Evolutionary conservation across 2,797 vertebrate species (phyloP).

Genomic region (Syngnathus acus): DNA sequence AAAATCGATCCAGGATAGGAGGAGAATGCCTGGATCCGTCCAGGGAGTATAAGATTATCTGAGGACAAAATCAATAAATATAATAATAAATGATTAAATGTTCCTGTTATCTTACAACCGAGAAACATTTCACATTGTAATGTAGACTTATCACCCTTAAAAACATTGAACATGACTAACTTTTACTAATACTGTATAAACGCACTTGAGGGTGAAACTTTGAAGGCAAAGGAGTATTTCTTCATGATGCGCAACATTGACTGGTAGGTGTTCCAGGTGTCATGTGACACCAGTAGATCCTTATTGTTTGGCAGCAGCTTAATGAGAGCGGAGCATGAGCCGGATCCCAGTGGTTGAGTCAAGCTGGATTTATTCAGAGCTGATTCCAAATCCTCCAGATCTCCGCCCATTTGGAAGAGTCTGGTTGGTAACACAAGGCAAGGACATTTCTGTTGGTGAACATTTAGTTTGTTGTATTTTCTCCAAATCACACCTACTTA

Average conservation of each 20-base stretch:
- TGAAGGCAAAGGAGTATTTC: conserved; percentile 84
- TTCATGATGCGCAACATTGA: conserved; percentile 89
- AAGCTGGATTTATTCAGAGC: conserved; percentile 78
- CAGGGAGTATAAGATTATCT: conserved; percentile 66
- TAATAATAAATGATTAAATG: neutral
- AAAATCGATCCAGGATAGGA: conserved; percentile 91
- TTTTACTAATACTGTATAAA: neutral
- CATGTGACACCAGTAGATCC: conserved; percentile 88
- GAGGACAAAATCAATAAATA: conserved; percentile 8
- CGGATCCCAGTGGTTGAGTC: conserved; percentile 70
- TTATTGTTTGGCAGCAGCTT: conserved; percentile 80
- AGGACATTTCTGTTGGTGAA: neutral
- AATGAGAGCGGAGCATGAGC: conserved; percentile 90
- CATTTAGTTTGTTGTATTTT: neutral
- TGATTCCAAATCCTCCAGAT: conserved; percentile 85
- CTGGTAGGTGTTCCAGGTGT: conserved; percentile 88
- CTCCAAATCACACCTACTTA: conserved; percentile 53
- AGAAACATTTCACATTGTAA: neutral
- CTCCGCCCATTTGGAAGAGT: conserved; percentile 84
- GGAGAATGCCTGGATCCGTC: conserved; percentile 78
- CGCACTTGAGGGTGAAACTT: conserved; percentile 65
- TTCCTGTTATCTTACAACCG: too few relatives aligned
- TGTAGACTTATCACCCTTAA: neutral
- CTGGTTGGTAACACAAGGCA: conserved; percentile 47
- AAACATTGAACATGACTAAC: neutral